Percentiles rank a stretch among this genome's conserved stretches.
These are phyloP conservation scores for Apotomis capreana DNA, from an alignment of 2,888 invertebrate species.

Conservation along the genomic window DNA sequence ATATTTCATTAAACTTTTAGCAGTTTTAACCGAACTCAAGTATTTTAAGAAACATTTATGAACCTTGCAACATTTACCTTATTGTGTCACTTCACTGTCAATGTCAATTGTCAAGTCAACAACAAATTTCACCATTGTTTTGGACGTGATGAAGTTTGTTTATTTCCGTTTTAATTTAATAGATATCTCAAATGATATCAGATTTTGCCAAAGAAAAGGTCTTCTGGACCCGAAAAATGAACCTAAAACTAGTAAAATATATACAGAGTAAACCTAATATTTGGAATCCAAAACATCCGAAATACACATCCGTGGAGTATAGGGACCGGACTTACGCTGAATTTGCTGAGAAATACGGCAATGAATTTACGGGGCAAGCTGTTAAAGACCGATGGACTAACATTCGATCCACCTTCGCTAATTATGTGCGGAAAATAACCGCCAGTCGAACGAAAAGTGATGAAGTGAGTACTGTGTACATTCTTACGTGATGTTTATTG, in stretches of 20 bases:
- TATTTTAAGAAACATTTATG: background rate
- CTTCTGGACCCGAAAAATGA: slow-evolving; percentile 77
- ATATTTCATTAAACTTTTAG: background rate
- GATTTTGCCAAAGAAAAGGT: slow-evolving; percentile 77
- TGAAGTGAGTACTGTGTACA: slow-evolving; percentile 54
- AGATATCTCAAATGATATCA: slow-evolving; percentile 58
- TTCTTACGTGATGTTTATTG: background rate
- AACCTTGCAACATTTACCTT: slow-evolving; percentile 2
- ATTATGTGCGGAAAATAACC: slow-evolving; percentile 72
- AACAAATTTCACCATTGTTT: background rate
- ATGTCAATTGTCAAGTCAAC: slow-evolving; percentile 11
- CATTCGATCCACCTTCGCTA: slow-evolving; percentile 73
- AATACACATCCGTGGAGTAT: slow-evolving; percentile 67
- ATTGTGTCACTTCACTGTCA: background rate
- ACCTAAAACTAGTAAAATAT: slow-evolving; percentile 72
- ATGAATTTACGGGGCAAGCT: slow-evolving; percentile 73
- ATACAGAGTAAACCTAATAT: slow-evolving; percentile 70
- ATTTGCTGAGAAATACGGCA: slow-evolving; percentile 70
- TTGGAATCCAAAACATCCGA: slow-evolving; percentile 76
- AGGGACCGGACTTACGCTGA: slow-evolving; percentile 71
- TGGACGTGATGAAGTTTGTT: slow-evolving; percentile 15
- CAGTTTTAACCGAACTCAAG: background rate
- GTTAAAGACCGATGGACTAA: slow-evolving; percentile 79
- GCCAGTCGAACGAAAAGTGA: slow-evolving; percentile 57
- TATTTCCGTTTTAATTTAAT: slow-evolving; percentile 8